Conservation (phyloP, 2,888 invertebrate genomes). For the Nesidiocoris tenuis region DNA sequence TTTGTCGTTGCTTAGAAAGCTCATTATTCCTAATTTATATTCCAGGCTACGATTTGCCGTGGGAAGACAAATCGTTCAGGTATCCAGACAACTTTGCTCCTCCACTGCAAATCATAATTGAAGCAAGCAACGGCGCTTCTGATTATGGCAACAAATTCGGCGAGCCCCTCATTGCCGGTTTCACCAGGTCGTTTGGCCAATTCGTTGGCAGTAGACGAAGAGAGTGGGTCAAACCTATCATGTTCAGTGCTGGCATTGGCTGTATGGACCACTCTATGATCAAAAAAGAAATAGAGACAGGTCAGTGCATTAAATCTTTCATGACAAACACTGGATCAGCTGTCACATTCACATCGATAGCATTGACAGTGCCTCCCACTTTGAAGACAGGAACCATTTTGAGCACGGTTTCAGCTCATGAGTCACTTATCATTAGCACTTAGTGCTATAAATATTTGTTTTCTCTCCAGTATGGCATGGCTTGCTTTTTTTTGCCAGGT, state of each 20-base stretch:
- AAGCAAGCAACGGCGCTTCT: constrained; percentile 96
- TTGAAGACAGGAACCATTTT: no score
- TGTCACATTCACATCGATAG: no score
- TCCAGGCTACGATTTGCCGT: constrained; percentile 77
- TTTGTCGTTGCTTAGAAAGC: no score
- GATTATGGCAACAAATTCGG: constrained; percentile 99
- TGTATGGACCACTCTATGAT: constrained; percentile 81
- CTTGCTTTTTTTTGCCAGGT: constrained; percentile 57
- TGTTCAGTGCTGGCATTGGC: constrained; percentile 97
- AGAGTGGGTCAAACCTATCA: constrained; percentile 97
- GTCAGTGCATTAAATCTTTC: no score
- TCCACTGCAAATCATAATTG: constrained; percentile 85
- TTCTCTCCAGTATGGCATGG: no score
- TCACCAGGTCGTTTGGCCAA: constrained; percentile 86
- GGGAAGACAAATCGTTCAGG: constrained; percentile 72
- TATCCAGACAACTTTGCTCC: constrained; percentile 90
- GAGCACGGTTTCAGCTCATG: no score
- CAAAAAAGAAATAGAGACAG: no score
- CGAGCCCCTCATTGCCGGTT: constrained; percentile 89
- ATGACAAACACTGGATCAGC: no score
- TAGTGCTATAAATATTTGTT: no score
- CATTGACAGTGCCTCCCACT: no score
- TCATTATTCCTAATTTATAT: no score
- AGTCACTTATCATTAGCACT: no score
- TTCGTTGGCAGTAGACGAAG: constrained; percentile 67